These are phyloP conservation scores for Acanthopagrus latus DNA, from an alignment of 2,797 vertebrate genomes.

Conservation along the genomic window DNA sequence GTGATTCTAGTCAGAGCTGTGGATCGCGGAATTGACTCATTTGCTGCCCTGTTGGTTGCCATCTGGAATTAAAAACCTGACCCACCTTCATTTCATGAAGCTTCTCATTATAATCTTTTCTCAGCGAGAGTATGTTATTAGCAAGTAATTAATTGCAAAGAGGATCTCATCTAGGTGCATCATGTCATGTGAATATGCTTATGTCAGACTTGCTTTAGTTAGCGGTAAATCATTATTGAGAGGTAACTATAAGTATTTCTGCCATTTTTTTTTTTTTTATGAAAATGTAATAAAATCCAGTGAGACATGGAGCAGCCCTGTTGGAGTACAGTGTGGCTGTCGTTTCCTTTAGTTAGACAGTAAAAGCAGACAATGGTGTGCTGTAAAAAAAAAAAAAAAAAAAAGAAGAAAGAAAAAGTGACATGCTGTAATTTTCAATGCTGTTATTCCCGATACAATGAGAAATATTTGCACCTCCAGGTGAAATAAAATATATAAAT, in stretches of 20 bases:
- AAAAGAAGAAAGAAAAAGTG: neutral
- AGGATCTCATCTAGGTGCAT: conserved; percentile 32
- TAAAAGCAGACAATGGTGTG: neutral
- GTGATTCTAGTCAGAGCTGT: neutral
- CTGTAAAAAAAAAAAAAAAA: neutral
- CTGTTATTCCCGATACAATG: conserved; percentile 20
- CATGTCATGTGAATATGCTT: conserved; percentile 27
- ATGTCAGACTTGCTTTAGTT: conserved; percentile 34
- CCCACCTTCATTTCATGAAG: conserved; percentile 49
- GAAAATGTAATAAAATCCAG: neutral
- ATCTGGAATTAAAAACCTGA: conserved; percentile 47
- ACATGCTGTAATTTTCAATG: conserved; percentile 1
- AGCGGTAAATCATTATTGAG: conserved; percentile 15
- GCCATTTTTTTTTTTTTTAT: conserved; percentile 3
- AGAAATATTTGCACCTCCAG: conserved; percentile 2
- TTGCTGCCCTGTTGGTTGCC: conserved; percentile 40
- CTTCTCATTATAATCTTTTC: conserved; percentile 47
- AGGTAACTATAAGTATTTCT: neutral
- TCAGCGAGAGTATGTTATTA: conserved; percentile 30
- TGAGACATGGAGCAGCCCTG: neutral
- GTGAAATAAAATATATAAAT: conserved; percentile 8
- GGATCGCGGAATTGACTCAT: conserved; percentile 29
- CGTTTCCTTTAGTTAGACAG: neutral
- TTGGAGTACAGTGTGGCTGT: neutral
- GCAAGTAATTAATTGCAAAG: conserved; percentile 49